A percentile compares a stretch with the other conserved stretches of the same genome.
Evolutionary conservation across 2,797 vertebrate species (phyloP).

Genomic region (Sebastes cheni): DNA sequence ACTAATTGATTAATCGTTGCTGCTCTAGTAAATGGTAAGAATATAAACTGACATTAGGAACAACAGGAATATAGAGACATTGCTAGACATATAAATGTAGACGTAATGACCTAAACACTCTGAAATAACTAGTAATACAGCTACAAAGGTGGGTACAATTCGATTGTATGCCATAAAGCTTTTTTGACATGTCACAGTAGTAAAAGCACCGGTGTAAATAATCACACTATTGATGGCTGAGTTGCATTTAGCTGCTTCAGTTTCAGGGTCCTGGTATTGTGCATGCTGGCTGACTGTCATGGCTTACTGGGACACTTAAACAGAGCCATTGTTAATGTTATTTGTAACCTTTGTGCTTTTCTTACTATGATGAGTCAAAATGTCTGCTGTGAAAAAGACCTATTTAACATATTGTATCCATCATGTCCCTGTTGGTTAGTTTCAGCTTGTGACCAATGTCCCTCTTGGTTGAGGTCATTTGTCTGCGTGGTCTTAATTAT

Average conservation of each 20-base stretch:
- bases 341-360: background rate
- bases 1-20: too few relatives aligned
- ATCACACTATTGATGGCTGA: background rate
- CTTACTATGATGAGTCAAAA: background rate
- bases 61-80: background rate
- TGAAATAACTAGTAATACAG: background rate
- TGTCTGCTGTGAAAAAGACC: background rate
- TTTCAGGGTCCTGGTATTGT: background rate
- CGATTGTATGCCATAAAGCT: background rate
- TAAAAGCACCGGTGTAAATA: background rate
- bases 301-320: background rate
- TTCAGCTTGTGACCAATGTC: background rate
- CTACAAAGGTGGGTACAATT: background rate
- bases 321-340: background rate
- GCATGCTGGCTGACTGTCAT: too few relatives aligned
- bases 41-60: background rate
- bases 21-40: background rate
- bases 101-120: background rate
- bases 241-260: background rate
- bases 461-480: background rate
- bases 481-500: background rate
- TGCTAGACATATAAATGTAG: background rate
- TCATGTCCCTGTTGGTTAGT: background rate
- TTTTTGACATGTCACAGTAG: background rate
- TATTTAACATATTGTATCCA: background rate